Conservation (phyloP, 2,113 vertebrate genomes). For the Gallinago undulata region DNA sequence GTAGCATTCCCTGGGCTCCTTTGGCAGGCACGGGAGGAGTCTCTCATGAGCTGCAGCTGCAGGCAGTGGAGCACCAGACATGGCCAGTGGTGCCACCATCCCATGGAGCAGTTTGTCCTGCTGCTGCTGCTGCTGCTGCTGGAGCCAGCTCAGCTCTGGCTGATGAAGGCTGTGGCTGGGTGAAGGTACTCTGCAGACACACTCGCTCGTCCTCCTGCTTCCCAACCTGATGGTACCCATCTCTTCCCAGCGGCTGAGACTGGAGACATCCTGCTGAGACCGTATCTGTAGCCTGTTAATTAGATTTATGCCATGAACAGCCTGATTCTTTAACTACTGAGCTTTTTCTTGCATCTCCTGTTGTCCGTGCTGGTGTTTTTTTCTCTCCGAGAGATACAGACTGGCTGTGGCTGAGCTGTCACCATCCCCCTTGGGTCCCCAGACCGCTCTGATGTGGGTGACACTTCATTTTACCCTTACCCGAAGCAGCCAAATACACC, state of each 20-base stretch:
- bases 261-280: not conserved
- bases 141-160: not conserved
- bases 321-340: not conserved
- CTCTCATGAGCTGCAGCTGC: not conserved
- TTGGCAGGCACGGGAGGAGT: not conserved
- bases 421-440: not conserved
- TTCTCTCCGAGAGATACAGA: not conserved
- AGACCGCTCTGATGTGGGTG: not conserved
- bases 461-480: not conserved
- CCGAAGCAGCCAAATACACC: not conserved
- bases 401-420: not conserved
- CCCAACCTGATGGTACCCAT: not conserved
- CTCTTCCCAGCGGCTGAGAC: not conserved
- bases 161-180: not conserved
- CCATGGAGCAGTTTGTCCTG: not conserved
- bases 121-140: not conserved
- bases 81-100: not conserved
- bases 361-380: not conserved
- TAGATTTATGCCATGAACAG: not conserved
- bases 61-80: not conserved
- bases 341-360: accelerated
- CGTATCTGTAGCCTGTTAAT: not conserved
- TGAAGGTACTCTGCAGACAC: not conserved
- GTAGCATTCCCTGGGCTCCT: not conserved
- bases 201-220: not conserved